Conservation (phyloP, 2,113 vertebrate species). For the Hemiscyllium ocellatum region DNA sequence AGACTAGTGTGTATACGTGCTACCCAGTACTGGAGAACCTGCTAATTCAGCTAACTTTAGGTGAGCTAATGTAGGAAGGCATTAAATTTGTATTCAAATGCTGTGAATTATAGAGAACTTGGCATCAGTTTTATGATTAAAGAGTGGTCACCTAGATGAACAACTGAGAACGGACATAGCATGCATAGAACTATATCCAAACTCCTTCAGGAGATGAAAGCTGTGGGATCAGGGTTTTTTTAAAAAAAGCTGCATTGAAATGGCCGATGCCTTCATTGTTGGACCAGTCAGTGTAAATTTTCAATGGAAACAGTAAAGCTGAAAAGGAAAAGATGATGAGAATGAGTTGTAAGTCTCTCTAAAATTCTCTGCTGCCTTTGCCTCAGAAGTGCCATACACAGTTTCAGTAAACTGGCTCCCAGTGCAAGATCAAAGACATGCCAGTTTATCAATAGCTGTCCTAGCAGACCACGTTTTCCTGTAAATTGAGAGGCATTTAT, state of each 20-base stretch:
- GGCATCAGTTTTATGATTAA: not conserved
- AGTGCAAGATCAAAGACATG: constrained; percentile 92
- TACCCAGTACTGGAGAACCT: not conserved
- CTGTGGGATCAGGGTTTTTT: not conserved
- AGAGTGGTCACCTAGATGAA: constrained; percentile 4
- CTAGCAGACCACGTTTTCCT: constrained; percentile 92
- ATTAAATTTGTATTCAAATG: not conserved
- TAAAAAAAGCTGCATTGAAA: constrained; percentile 38
- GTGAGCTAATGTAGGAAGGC: not conserved
- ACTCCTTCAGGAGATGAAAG: not conserved
- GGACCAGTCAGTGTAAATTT: constrained; percentile 56
- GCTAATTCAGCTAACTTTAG: not conserved
- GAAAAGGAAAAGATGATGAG: not conserved
- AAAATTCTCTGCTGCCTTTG: constrained; percentile 55
- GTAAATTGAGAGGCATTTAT: constrained; percentile 99
- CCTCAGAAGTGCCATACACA: constrained; percentile 74
- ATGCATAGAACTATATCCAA: not conserved
- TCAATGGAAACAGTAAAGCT: not conserved
- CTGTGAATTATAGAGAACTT: not conserved
- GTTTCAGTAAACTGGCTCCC: constrained; percentile 88
- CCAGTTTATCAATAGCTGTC: constrained; percentile 91
- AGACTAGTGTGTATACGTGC: not conserved
- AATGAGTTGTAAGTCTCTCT: not conserved
- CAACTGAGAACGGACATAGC: not conserved
- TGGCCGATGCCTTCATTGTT: constrained; percentile 69